A percentile compares a stretch with the other conserved stretches of the same genome.
Conservation (phyloP, 2,797 vertebrate species). For the Echiichthys vipera region DNA sequence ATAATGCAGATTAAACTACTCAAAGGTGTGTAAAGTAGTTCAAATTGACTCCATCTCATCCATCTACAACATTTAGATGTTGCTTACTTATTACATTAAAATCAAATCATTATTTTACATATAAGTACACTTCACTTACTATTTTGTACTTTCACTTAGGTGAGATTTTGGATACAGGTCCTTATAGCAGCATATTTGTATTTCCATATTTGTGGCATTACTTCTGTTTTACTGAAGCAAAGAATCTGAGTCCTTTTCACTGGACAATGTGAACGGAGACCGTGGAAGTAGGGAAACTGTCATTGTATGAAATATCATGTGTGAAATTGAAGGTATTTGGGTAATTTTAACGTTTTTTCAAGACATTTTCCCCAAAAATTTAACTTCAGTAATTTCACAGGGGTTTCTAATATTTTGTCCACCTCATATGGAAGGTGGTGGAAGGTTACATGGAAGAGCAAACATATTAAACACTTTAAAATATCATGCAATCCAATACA, state of each 20-base stretch:
- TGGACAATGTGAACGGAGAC: background rate
- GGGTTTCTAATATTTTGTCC: background rate
- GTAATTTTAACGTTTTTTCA: no score
- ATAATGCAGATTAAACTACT: no score
- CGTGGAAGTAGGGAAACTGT: background rate
- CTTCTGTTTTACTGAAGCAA: background rate
- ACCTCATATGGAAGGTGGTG: background rate
- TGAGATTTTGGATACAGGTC: background rate
- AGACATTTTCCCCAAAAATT: no score
- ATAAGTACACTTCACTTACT: no score
- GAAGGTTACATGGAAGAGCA: background rate
- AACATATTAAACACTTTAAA: background rate
- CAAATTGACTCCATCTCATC: no score
- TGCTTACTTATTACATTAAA: no score
- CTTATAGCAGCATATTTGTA: background rate
- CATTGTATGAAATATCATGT: background rate
- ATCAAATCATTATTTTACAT: no score
- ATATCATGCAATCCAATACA: background rate
- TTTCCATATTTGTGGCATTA: background rate
- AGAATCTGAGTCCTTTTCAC: background rate
- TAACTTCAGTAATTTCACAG: background rate
- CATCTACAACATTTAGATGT: background rate
- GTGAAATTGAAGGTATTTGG: background rate
- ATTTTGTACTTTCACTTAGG: no score
- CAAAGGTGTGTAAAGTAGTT: no score